A percentile compares a stretch with the other conserved stretches of the same genome.
Evolutionary conservation across 1,140 invertebrate genomes (phyloP).

Genomic region (Oryzaephilus surinamensis): DNA sequence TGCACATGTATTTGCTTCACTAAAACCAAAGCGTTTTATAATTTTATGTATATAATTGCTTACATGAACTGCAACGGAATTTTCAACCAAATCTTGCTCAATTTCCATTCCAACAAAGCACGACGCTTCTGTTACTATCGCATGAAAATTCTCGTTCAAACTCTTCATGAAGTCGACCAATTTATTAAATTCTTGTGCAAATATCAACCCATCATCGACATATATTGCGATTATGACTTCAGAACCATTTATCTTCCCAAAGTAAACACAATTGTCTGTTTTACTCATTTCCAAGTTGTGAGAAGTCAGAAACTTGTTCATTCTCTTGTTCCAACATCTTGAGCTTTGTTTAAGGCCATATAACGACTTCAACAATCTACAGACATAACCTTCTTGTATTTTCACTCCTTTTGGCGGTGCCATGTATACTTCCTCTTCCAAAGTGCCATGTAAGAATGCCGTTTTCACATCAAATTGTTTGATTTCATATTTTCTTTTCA

Average conservation of each 20-base stretch:
- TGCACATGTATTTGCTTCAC: too few relatives aligned
- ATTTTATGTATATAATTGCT: too few relatives aligned
- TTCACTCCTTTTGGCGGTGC: slow-evolving; percentile 32
- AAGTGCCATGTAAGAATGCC: slow-evolving; percentile 32
- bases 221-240: slow-evolving; percentile 18
- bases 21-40: too few relatives aligned
- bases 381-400: slow-evolving; percentile 18
- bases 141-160: too few relatives aligned
- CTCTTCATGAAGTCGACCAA: too few relatives aligned
- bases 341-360: slow-evolving; percentile 34
- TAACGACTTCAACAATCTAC: slow-evolving; percentile 29
- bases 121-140: too few relatives aligned
- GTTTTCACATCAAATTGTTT: too few relatives aligned
- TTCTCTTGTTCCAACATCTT: slow-evolving; percentile 26
- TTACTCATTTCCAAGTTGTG: slow-evolving; percentile 16
- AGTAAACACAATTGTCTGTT: slow-evolving; percentile 26
- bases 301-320: slow-evolving; percentile 18
- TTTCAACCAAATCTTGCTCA: too few relatives aligned
- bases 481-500: slow-evolving; percentile 8
- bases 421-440: slow-evolving; percentile 38
- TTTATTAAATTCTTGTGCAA: slow-evolving; percentile 2
- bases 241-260: not conserved
- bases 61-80: too few relatives aligned
- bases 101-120: too few relatives aligned
- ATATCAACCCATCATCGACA: slow-evolving; percentile 24